These are phyloP conservation scores for Antechinus flavipes DNA, from an alignment of 2,113 vertebrate species.

Conservation along the genomic window DNA sequence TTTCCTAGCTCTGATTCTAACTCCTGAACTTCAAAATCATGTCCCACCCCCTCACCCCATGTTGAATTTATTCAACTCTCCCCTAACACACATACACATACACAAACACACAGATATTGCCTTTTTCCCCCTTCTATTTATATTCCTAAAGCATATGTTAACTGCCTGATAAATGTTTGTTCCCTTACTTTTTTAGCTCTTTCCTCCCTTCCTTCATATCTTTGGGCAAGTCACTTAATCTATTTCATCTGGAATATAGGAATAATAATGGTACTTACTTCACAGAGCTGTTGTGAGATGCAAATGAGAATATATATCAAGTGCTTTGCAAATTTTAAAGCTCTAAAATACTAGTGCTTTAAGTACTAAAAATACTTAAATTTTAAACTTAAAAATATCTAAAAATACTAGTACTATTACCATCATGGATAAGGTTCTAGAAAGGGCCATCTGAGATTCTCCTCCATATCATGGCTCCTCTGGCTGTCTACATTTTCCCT, in stretches of 20 bases:
- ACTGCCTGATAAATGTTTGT: neutral
- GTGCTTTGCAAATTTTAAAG: neutral
- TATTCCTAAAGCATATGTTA: neutral
- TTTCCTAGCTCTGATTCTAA: neutral
- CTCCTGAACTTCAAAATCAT: neutral
- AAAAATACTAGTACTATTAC: neutral
- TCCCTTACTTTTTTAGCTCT: neutral
- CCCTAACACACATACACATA: rapidly evolving
- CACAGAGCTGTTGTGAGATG: neutral
- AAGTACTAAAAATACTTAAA: too few relatives aligned
- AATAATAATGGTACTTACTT: neutral
- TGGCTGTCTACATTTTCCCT: neutral
- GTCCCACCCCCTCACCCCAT: neutral
- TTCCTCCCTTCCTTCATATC: neutral
- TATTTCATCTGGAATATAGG: neutral
- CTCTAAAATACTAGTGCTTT: too few relatives aligned
- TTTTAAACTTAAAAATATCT: neutral
- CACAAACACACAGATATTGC: neutral
- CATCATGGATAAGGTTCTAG: neutral
- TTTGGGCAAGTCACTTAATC: neutral
- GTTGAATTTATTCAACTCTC: neutral
- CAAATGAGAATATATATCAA: neutral
- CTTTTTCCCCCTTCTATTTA: neutral
- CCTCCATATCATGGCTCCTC: neutral
- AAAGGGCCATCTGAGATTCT: neutral